These are phyloP conservation scores for Xestia xanthographa DNA, from an alignment of 2,888 invertebrate species.

Conservation along the genomic window DNA sequence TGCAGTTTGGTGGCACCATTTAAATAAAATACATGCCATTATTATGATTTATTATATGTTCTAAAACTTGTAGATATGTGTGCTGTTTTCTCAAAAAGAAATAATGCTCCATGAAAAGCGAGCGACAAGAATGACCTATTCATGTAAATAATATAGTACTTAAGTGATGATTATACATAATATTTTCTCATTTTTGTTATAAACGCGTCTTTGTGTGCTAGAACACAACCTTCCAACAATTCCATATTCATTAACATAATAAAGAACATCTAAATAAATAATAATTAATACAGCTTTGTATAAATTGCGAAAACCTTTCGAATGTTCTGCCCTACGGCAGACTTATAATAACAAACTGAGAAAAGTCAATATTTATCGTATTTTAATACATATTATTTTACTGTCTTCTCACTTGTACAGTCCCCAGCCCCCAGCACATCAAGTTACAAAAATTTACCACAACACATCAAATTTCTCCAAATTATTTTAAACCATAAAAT, in stretches of 20 bases:
- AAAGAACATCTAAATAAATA: constrained; percentile 7
- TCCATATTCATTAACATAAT: background rate
- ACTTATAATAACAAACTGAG: background rate
- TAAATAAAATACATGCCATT: background rate
- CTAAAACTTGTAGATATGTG: background rate
- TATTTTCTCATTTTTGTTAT: background rate
- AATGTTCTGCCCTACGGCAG: background rate
- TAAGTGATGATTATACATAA: background rate
- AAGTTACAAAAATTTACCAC: too few relatives aligned
- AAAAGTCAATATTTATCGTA: background rate
- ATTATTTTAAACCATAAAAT: too few relatives aligned
- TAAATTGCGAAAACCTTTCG: constrained; percentile 24
- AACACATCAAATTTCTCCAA: too few relatives aligned
- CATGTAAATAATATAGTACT: background rate
- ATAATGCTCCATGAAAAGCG: background rate
- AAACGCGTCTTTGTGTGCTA: constrained; percentile 5
- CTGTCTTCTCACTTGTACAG: background rate
- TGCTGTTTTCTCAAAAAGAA: background rate
- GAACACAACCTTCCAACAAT: constrained; percentile 15
- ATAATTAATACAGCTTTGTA: constrained; percentile 18
- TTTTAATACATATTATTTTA: background rate
- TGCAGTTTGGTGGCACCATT: background rate
- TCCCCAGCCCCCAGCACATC: too few relatives aligned
- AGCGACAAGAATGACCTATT: constrained; percentile 18
- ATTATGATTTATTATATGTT: background rate